Percentiles rank a stretch among this genome's conserved stretches.
phyloP scores from a whole-genome alignment of 2,888 invertebrate genomes.

The Acanthosepion lycidas region DNA sequence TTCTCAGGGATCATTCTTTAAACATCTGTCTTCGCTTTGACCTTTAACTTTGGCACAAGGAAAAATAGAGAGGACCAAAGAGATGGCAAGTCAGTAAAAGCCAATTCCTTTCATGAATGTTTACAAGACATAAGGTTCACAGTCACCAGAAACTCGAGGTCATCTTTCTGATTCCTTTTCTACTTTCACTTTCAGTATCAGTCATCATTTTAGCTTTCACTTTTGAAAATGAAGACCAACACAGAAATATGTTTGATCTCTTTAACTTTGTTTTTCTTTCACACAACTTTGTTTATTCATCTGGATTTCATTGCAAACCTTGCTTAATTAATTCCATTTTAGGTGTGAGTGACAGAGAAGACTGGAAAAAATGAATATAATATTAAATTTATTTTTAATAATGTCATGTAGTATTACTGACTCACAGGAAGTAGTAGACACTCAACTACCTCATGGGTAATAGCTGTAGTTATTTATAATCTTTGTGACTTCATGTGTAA shows the following conservation, averaged over 20 bases:
- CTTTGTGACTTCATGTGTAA: too few relatives aligned
- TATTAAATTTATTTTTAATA: too few relatives aligned
- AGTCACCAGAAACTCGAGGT: neutral
- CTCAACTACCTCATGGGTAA: too few relatives aligned
- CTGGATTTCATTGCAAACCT: neutral
- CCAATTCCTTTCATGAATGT: neutral
- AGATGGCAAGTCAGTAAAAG: neutral
- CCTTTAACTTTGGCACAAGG: neutral
- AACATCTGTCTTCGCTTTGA: neutral
- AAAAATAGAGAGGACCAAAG: neutral
- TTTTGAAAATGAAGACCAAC: too few relatives aligned
- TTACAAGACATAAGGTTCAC: neutral
- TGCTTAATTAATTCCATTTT: too few relatives aligned
- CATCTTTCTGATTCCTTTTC: neutral
- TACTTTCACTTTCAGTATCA: neutral
- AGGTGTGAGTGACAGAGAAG: too few relatives aligned
- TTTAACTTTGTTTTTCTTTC: neutral
- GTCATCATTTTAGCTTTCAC: neutral
- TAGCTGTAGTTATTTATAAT: too few relatives aligned
- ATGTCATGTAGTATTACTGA: too few relatives aligned
- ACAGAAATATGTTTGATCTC: neutral
- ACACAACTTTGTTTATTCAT: neutral
- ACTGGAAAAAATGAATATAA: too few relatives aligned
- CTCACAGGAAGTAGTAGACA: too few relatives aligned
- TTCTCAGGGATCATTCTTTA: neutral